Evolutionary conservation across 1,140 invertebrate species (phyloP).

Genomic region (Marisa cornuarietis): DNA sequence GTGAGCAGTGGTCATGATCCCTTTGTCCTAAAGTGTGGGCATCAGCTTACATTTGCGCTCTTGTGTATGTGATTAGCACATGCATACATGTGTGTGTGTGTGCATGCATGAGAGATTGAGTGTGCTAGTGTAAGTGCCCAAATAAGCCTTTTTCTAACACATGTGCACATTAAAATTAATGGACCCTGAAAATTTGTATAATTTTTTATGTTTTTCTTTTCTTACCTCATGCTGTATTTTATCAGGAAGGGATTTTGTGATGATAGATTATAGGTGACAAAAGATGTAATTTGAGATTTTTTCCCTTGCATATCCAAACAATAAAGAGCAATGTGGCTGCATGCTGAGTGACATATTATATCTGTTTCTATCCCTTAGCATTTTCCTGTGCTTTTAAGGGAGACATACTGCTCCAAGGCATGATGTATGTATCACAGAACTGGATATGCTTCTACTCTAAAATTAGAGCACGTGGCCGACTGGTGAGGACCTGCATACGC

Average conservation of each 20-base stretch:
- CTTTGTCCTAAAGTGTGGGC: background rate
- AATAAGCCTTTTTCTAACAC: background rate
- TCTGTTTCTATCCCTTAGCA: slow-evolving; percentile 71
- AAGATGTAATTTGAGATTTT: no score
- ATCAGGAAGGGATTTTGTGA: background rate
- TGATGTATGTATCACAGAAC: slow-evolving; percentile 90
- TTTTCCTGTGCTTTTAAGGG: slow-evolving; percentile 91
- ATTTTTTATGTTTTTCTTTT: background rate
- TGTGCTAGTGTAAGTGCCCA: background rate
- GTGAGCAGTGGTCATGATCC: background rate
- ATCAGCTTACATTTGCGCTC: no score
- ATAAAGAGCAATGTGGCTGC: background rate
- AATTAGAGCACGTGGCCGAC: slow-evolving; percentile 91
- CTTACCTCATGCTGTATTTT: background rate
- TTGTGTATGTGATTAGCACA: background rate
- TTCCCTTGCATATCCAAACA: background rate
- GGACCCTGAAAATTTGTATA: background rate
- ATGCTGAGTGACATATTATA: background rate
- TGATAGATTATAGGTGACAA: no score
- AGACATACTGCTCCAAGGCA: slow-evolving; percentile 91
- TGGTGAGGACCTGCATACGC: slow-evolving; percentile 70
- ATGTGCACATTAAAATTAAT: background rate
- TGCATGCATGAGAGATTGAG: slow-evolving; percentile 12
- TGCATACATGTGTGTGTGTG: slow-evolving; percentile 16
- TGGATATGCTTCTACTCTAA: slow-evolving; percentile 96